Base-by-base conservation (phyloP, 2,888 invertebrate species). In the Coleophora deauratella region DNA sequence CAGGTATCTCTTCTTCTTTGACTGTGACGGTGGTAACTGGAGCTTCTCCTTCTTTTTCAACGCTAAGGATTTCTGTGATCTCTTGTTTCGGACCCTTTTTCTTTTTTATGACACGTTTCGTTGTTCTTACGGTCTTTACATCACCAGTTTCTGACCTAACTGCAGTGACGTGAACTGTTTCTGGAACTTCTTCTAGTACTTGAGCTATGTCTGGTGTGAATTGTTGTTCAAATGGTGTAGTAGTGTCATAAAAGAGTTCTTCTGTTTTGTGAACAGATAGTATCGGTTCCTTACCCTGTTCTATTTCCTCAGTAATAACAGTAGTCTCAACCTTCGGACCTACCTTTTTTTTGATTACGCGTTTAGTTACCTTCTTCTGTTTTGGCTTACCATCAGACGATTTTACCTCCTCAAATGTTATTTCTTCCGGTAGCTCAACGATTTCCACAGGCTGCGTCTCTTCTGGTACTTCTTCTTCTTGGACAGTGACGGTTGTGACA, bases 41-140 rank as follows among this genome's bases (percentile, higher is more conserved):
- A 2, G 51, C 53, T 37, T 73, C 65, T 13, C 66, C 70, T 4
- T 75, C 70, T 41, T 72, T 68, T 43, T 77, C 65, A 21, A 74
- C 62, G 21, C 82, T 84, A 6, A 73, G 62, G 27, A 73, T 74
- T 56, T 76, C 77, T 7, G 86, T 79, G 27, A 77, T 64, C 50
- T 81, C 80, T 43, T 74, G 61, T 43, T 38, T 55, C 38, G 46
- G 49, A 3, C 49, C 52, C 33, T 67, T 63, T 28, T 65, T 66
- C 49, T 75, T 80, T 59, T 14, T 62, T 28, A 69, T 43, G 9
- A 49, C 51, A 27, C 63, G 55, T 44, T 44, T 43, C 27, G 33
- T 37, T 4, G 50, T 46, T 62, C 46, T 50, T 13, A 51, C 38
- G 4, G 35, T 46, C 9, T 43, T 43, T 0, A 43, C 46, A 27